phyloP scores from a whole-genome alignment of 1,140 invertebrate species.

The Zeugodacus cucurbitae region DNA sequence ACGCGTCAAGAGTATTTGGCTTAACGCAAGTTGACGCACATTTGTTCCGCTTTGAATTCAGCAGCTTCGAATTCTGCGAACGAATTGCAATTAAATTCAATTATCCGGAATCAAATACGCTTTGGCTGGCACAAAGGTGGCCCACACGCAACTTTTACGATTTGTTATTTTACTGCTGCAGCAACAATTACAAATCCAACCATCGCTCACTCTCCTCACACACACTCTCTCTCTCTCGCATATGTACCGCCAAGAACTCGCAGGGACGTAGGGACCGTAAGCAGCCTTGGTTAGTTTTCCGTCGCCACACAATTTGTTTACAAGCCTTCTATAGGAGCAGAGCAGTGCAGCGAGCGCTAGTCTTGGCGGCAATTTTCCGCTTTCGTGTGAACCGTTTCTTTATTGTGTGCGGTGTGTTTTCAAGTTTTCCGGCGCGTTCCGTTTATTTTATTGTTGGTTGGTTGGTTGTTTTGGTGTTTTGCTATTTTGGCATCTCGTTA shows the following conservation, averaged over 20 bases:
- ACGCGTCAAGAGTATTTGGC: background rate
- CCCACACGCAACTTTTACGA: slow-evolving; percentile 33
- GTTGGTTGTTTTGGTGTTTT: slow-evolving; percentile 30
- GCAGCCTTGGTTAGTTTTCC: slow-evolving; percentile 16
- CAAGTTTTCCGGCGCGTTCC: background rate
- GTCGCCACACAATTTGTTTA: slow-evolving; percentile 39
- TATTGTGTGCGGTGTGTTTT: background rate
- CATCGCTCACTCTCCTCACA: background rate
- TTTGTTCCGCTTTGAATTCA: slow-evolving; percentile 17
- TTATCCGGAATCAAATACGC: slow-evolving; percentile 33
- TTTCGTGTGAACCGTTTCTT: background rate
- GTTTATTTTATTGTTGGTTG: slow-evolving; percentile 35
- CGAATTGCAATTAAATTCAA: slow-evolving; percentile 34
- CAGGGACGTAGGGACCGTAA: background rate
- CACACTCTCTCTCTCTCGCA: no score
- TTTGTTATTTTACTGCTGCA: slow-evolving; percentile 33
- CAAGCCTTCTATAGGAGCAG: background rate
- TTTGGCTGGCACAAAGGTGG: slow-evolving; percentile 21
- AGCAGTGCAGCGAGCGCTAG: background rate
- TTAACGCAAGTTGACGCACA: slow-evolving; percentile 21
- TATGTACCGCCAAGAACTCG: no score
- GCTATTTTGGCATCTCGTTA: slow-evolving; percentile 35
- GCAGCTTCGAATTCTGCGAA: slow-evolving; percentile 16
- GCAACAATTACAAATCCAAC: slow-evolving; percentile 25
- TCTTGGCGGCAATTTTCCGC: background rate